Percentiles rank a stretch among this genome's conserved stretches.
Conservation (phyloP, 2,797 vertebrate genomes). For the Etheostoma nigrum region DNA sequence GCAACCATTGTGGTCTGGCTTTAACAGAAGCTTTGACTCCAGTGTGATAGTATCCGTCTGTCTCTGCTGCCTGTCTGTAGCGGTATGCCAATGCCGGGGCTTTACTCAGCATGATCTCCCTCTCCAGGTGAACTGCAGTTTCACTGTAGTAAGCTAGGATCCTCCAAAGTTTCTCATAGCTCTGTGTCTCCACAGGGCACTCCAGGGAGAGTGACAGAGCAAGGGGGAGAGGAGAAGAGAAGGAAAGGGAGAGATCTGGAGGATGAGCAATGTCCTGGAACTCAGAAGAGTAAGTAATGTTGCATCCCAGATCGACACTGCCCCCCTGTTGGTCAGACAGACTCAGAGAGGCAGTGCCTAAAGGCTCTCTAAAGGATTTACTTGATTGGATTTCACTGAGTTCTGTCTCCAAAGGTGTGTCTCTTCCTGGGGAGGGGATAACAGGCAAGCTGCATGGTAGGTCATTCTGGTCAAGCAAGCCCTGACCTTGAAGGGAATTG, state of each 20-base stretch:
- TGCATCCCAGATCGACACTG: constrained; percentile 87
- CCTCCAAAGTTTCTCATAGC: constrained; percentile 93
- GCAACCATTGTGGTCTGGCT: constrained; percentile 89
- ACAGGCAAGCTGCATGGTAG: constrained; percentile 85
- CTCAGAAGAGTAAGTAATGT: constrained; percentile 80
- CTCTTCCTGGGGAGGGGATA: constrained; percentile 83
- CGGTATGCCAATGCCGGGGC: constrained; percentile 84
- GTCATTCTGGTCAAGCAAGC: constrained; percentile 83
- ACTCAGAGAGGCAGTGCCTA: constrained; percentile 87
- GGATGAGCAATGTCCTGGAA: constrained; percentile 76
- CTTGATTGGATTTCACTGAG: constrained; percentile 69
- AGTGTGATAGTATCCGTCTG: constrained; percentile 91
- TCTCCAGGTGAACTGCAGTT: constrained; percentile 88
- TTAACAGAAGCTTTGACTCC: constrained; percentile 88
- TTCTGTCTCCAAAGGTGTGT: constrained; percentile 62
- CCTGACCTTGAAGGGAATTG: constrained; percentile 78
- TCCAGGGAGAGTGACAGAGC: constrained; percentile 87
- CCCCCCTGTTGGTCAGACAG: constrained; percentile 93
- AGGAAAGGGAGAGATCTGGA: constrained; percentile 71
- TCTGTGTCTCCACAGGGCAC: constrained; percentile 87
- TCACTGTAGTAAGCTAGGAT: constrained; percentile 96
- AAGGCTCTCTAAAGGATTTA: constrained; percentile 76
- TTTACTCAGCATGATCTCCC: constrained; percentile 85
- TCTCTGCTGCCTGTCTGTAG: constrained; percentile 89
- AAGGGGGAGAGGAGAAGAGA: constrained; percentile 72